Evolutionary conservation across 2,113 vertebrate genomes (phyloP), one percentile per base, ranked within the genome.

Genomic region (Silurus meridionalis): DNA sequence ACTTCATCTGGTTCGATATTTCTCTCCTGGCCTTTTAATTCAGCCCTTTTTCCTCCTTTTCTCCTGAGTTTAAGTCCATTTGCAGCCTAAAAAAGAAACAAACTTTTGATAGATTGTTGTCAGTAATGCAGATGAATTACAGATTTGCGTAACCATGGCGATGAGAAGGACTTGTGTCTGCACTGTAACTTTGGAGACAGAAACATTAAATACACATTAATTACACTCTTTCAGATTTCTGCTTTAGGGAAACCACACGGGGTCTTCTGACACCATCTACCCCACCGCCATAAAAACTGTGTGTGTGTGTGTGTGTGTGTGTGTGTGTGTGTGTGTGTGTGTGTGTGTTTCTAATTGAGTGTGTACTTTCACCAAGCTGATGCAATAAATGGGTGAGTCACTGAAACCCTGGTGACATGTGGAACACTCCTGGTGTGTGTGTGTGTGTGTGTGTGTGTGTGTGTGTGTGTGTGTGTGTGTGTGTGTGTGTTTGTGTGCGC

Each of bases 331-430:
- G 53, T 74, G 60, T 72, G 82, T 28, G 69, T 46, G 55, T 71
- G 77, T 69, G 11, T 69, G 50, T 81, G 53, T 86, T 69, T 71
- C 25, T 82, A 57, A 63, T 28, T 67, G 53, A 80, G 60, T 72
- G 82, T 28, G 69, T 46, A 79, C 53, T 63, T 72, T 75, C 28
- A 80, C 80, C 74, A 53, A 87, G 64, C 87, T 93, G 90, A 91
- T 92, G 92, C 88, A 92, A 91, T 79, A 80, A 85, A 86, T 60
- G 67, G 79, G 55, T 72, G 60, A 91, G 90, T 84, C 57, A 61
- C 8, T 90, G 90, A 88, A 94, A 92, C 82, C 25, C 66, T 55
- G n/a, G 66, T n/a, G 57, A 77, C 81, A 78, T 69, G 55, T 37
- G 11, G 11, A 50, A 60, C 61, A 66, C 21, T 86, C 60, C 11